phyloP scores from a whole-genome alignment of 2,888 invertebrate genomes.

The Lucinisca nassula region DNA sequence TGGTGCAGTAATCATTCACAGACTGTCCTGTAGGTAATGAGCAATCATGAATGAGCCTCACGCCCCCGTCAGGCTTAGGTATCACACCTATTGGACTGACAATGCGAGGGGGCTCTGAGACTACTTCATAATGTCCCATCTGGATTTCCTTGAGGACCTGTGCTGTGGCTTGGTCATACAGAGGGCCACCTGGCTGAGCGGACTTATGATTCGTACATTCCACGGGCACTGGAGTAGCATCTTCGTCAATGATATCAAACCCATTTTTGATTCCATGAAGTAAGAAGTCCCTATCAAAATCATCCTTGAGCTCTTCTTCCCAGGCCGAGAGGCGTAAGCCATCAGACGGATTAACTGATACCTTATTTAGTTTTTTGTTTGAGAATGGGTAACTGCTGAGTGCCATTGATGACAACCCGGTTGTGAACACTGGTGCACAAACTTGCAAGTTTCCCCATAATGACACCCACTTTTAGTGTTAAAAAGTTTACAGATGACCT shows the following conservation, averaged over 20 bases:
- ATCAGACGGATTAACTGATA: background rate
- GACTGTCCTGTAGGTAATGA: background rate
- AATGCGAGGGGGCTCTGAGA: background rate
- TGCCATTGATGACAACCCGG: background rate
- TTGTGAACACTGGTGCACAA: background rate
- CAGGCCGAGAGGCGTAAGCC: background rate
- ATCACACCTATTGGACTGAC: background rate
- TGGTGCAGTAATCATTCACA: background rate
- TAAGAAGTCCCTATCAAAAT: background rate
- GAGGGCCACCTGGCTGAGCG: background rate
- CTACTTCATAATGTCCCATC: background rate
- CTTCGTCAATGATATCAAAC: background rate
- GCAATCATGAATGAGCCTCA: background rate
- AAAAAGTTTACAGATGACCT: conserved; percentile 6
- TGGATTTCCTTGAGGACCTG: background rate
- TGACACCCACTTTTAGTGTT: background rate
- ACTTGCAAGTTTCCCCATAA: background rate
- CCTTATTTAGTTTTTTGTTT: background rate
- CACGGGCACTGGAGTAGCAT: background rate
- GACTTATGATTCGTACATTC: background rate
- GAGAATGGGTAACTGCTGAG: background rate
- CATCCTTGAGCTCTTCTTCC: background rate
- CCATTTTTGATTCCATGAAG: background rate
- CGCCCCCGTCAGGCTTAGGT: background rate
- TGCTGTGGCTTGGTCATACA: background rate